Conservation (phyloP, 1,140 invertebrate genomes). For the Penaeus indicus region DNA sequence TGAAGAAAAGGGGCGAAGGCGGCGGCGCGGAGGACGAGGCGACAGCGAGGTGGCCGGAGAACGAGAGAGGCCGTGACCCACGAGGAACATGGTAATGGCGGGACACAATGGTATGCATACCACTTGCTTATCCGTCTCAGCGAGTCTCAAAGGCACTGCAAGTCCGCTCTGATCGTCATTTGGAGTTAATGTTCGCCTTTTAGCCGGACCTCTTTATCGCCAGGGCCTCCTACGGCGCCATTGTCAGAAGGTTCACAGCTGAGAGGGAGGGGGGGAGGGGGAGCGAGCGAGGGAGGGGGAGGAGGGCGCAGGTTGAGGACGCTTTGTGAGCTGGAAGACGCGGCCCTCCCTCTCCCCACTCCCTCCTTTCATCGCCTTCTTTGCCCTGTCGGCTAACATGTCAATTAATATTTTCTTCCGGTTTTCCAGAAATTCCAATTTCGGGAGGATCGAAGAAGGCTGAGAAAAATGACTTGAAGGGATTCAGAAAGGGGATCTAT, state of each 20-base stretch:
- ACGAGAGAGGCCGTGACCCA: not conserved
- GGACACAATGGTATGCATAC: conserved; percentile 46
- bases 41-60: not conserved
- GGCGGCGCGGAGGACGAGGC: no score
- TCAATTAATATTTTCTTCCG: no score
- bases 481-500: no score
- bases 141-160: conserved; percentile 52
- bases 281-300: not conserved
- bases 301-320: no score
- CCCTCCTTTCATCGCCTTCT: no score
- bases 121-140: conserved; percentile 58
- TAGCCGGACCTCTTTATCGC: conserved; percentile 48
- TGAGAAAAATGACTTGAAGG: no score
- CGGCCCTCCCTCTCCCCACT: no score
- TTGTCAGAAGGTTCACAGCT: conserved; percentile 9
- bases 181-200: conserved; percentile 61
- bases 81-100: conserved; percentile 17
- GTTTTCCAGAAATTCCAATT: no score
- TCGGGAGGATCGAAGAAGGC: no score
- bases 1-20: no score
- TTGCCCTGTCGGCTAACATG: no score
- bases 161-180: conserved; percentile 60
- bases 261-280: conserved; percentile 1
- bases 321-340: no score
- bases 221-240: conserved; percentile 27